A percentile compares a stretch with the other conserved stretches of the same genome.
Evolutionary conservation across 2,888 invertebrate genomes (phyloP).

Genomic region (Cataglyphis livida): DNA sequence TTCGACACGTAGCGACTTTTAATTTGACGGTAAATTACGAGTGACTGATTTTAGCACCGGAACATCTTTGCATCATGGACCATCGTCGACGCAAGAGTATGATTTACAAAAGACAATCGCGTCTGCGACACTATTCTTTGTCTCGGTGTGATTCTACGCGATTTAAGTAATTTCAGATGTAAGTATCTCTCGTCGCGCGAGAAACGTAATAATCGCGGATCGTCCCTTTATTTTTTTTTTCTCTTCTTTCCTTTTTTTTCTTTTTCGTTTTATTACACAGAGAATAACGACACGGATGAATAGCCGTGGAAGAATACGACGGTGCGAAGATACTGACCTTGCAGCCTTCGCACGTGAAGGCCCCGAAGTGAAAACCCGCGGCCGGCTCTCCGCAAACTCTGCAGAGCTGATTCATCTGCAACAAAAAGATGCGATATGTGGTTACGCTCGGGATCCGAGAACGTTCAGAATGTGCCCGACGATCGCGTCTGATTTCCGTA

Average conservation of each 20-base stretch:
- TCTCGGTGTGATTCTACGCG: neutral
- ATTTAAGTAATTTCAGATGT: conserved; percentile 25
- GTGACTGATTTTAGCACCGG: neutral
- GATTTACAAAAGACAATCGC: conserved; percentile 5
- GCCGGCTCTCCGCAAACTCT: conserved; percentile 84
- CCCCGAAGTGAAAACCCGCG: conserved; percentile 84
- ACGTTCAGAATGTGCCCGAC: conserved; percentile 60
- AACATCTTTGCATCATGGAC: neutral
- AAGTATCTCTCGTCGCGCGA: conserved; percentile 16
- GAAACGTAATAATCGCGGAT: conserved; percentile 33
- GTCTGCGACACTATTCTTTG: conserved; percentile 2
- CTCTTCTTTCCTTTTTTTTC: neutral
- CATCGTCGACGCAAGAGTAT: neutral
- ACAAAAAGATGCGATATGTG: conserved; percentile 73
- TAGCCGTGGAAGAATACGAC: conserved; percentile 54
- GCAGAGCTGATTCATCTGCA: conserved; percentile 84
- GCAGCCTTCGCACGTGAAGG: conserved; percentile 84
- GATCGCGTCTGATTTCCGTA: conserved; percentile 62
- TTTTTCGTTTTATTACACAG: conserved; percentile 15
- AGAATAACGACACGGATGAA: conserved; percentile 52
- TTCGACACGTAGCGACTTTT: neutral
- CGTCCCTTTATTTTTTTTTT: neutral
- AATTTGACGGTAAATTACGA: conserved; percentile 7
- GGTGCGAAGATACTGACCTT: conserved; percentile 78
- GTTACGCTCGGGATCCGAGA: conserved; percentile 68